These are phyloP conservation scores for Epinotia demarniana DNA, from an alignment of 2,888 invertebrate genomes.

Conservation along the genomic window DNA sequence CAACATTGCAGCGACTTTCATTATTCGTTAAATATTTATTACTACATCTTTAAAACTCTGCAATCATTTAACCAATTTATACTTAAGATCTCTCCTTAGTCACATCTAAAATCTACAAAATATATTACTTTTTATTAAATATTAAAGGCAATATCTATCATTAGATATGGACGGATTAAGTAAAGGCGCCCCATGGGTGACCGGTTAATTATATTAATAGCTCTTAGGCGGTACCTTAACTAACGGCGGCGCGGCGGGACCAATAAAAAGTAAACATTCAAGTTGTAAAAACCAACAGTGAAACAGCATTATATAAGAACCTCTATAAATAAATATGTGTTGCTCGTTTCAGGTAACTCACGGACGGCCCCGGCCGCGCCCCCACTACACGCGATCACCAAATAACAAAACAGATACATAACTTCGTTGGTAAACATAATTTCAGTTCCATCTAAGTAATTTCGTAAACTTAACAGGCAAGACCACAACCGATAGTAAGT, in stretches of 20 bases:
- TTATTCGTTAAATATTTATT: constrained; percentile 60
- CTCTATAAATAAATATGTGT: constrained; percentile 79
- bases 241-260: constrained; percentile 70
- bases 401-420: constrained; percentile 73
- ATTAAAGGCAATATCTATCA: constrained; percentile 84
- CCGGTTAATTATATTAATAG: constrained; percentile 81
- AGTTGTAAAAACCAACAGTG: constrained; percentile 75
- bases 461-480: constrained; percentile 85
- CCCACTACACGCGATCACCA: constrained; percentile 70
- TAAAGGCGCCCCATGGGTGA: constrained; percentile 83
- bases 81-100: constrained; percentile 75
- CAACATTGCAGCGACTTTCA: constrained; percentile 21
- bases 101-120: constrained; percentile 81
- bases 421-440: constrained; percentile 84
- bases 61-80: constrained; percentile 75
- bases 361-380: constrained; percentile 67
- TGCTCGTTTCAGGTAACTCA: constrained; percentile 82
- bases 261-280: constrained; percentile 66
- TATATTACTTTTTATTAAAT: constrained; percentile 85
- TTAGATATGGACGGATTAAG: constrained; percentile 84
- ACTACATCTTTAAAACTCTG: constrained; percentile 75
- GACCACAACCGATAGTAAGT: constrained; percentile 86
- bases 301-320: constrained; percentile 75
- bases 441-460: constrained; percentile 81
- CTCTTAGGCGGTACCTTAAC: constrained; percentile 71